A percentile compares a stretch with the other conserved stretches of the same genome.
Evolutionary conservation across 2,113 vertebrate genomes (phyloP).

Genomic region (Epinephelus lanceolatus): DNA sequence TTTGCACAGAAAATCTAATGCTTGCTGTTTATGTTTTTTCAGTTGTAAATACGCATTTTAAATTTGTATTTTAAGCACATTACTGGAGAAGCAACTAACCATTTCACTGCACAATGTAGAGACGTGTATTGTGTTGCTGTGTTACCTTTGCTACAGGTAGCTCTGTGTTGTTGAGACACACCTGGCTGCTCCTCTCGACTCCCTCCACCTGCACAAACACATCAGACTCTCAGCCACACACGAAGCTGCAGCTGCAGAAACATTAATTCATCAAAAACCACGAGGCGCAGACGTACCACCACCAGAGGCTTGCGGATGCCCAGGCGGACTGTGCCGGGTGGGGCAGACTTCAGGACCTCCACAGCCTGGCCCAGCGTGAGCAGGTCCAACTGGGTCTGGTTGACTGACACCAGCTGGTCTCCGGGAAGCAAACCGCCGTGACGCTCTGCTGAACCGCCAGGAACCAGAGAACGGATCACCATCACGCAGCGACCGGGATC

Average conservation of each 20-base stretch:
- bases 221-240: background rate
- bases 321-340: conserved; percentile 87
- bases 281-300: conserved; percentile 77
- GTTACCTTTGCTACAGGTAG: too few species aligned
- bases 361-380: conserved; percentile 89
- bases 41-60: too few species aligned
- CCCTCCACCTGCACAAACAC: conserved; percentile 52
- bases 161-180: background rate
- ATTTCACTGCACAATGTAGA: too few species aligned
- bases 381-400: conserved; percentile 85
- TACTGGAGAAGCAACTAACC: too few species aligned
- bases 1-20: too few species aligned
- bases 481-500: conserved; percentile 91
- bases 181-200: conserved; percentile 22
- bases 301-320: conserved; percentile 94
- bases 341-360: conserved; percentile 91
- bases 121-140: too few species aligned
- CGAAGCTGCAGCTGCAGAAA: background rate
- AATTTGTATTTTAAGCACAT: too few species aligned
- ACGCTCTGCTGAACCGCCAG: conserved; percentile 88
- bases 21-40: too few species aligned
- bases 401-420: conserved; percentile 95
- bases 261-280: background rate
- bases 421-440: conserved; percentile 88
- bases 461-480: conserved; percentile 94